Percentiles rank a stretch among this genome's conserved stretches.
phyloP scores from a whole-genome alignment of 2,113 vertebrate genomes.

The Coryphaenoides rupestris region DNA sequence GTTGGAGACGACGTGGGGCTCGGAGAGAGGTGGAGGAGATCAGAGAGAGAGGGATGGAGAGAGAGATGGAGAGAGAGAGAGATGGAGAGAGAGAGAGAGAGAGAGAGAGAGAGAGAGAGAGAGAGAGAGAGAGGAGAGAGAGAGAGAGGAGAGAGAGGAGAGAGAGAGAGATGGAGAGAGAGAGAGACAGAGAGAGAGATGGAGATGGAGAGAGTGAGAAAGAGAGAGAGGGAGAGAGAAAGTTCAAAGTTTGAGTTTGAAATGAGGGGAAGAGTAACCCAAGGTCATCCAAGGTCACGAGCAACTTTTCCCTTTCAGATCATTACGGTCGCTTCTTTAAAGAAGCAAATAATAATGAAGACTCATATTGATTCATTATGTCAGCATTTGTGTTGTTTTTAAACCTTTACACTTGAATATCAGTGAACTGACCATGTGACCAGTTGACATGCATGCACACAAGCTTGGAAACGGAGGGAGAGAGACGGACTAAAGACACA shows the following conservation, averaged over 20 bases:
- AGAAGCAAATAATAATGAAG: too few relatives aligned
- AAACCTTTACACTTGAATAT: too few relatives aligned
- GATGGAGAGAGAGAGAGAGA: conserved; percentile 19
- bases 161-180: too few relatives aligned
- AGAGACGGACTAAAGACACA: too few relatives aligned
- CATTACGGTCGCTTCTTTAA: too few relatives aligned
- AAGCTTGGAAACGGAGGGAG: too few relatives aligned
- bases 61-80: conserved; percentile 5
- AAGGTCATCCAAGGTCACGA: conserved; percentile 56
- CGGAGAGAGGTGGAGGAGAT: conserved; percentile 4
- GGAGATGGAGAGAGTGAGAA: not conserved
- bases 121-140: conserved; percentile 3
- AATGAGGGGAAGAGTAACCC: conserved; percentile 1
- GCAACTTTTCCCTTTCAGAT: conserved; percentile 10
- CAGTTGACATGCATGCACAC: too few relatives aligned
- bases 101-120: conserved; percentile 1
- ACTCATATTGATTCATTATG: too few relatives aligned
- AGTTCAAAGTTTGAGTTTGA: too few relatives aligned
- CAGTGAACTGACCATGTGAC: too few relatives aligned
- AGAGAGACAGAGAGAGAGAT: conserved; percentile 24
- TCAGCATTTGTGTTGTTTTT: too few relatives aligned
- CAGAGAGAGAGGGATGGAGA: conserved; percentile 13
- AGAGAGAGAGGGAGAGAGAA: conserved; percentile 7
- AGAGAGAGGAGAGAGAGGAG: too few relatives aligned
- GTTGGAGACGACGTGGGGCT: conserved; percentile 49